These are phyloP conservation scores for Metalampra italica DNA, from an alignment of 2,888 invertebrate genomes.

Conservation along the genomic window DNA sequence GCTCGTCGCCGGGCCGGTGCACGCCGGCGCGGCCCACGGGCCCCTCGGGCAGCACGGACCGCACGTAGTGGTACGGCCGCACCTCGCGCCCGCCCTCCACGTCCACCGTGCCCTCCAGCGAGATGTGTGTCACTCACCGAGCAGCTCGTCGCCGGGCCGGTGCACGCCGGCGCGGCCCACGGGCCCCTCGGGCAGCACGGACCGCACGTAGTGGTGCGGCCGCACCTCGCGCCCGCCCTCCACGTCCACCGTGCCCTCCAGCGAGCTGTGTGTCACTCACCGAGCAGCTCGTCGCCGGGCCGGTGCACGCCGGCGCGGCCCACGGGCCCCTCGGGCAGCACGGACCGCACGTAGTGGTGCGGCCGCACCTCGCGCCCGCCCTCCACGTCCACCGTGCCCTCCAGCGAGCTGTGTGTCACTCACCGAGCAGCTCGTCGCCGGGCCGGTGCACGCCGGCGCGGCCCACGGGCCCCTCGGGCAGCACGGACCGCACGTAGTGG, in stretches of 20 bases:
- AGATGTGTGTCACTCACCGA: constrained; percentile 62
- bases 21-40: constrained; percentile 96
- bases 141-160: constrained; percentile 95
- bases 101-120: background rate
- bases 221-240: constrained; percentile 98
- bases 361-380: constrained; percentile 98
- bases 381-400: constrained; percentile 79
- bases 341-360: constrained; percentile 98
- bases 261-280: constrained; percentile 82
- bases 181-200: constrained; percentile 97
- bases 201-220: constrained; percentile 99
- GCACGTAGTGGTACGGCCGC: constrained; percentile 98
- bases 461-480: constrained; percentile 98
- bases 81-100: constrained; percentile 98
- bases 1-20: constrained; percentile 95
- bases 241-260: constrained; percentile 99
- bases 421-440: constrained; percentile 94
- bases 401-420: constrained; percentile 75
- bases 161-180: constrained; percentile 95
- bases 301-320: constrained; percentile 92
- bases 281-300: constrained; percentile 96
- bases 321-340: constrained; percentile 98
- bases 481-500: constrained; percentile 97
- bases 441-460: constrained; percentile 92
- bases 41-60: constrained; percentile 97